Evolutionary conservation across 2,113 vertebrate genomes (phyloP), one percentile per base, ranked within the genome.

Genomic region (Porphyrio hochstetteri): DNA sequence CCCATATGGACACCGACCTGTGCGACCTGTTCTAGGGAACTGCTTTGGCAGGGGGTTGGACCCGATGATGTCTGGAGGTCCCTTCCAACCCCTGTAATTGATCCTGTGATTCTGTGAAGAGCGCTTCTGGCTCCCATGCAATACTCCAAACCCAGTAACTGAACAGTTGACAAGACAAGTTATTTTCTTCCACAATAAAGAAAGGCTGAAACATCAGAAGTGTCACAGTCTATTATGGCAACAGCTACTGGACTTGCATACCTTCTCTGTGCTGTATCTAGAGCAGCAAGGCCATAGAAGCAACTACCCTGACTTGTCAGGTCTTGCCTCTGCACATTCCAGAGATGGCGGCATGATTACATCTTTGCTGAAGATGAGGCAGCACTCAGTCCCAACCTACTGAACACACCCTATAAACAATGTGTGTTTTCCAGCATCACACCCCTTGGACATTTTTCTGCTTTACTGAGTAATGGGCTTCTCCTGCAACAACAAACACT

Each of bases 281-380:
- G 77, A 92, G 89, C 69, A 91, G 53, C 36, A 40, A 76, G 11
- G 67, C 70, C 63, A 52, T 12, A 89, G 95, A 76, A 91, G 78
- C 86, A 84, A 21, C 89, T 27, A 53, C 31, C 40, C 25, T 19
- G 61, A 96, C 93, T 36, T 40, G 95, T 94, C 90, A 87, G 0
- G 27, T 96, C 96, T 96, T 93, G 96, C 36, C 93, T 87, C 91
- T 33, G 50, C 77, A 35, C 96, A 96, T 97, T 97, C 96, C 96
- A 72, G 84, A 59, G 84, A 96, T 92, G 81, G 91, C n/a, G 94
- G 71, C 0, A 27, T 52, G 95, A 95, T 95, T 96, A 96, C 61
- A 88, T 38, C 88, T 72, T 52, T 61, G 74, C 74, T 87, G 44
- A 61, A 27, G 95, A 55, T 42, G 69, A 44, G 69, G 82, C 82